phyloP scores from a whole-genome alignment of 1,140 invertebrate species.

The Trigoniulus corallinus region DNA sequence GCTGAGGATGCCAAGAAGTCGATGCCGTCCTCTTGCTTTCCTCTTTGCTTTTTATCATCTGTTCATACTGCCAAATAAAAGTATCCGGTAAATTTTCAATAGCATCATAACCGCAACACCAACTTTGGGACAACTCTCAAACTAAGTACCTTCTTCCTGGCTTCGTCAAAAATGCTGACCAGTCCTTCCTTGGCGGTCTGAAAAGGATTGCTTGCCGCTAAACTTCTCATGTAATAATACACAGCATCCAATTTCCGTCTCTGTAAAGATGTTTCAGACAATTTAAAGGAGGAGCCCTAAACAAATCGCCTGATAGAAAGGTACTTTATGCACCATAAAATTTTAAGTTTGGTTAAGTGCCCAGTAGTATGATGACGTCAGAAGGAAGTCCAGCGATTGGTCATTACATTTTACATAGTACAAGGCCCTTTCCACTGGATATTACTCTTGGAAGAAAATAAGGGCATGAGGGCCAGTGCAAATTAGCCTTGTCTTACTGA shows the following conservation, averaged over 20 bases:
- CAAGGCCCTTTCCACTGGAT: background rate
- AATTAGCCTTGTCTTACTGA: no score
- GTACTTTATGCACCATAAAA: no score
- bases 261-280: no score
- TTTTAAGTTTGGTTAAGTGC: no score
- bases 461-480: no score
- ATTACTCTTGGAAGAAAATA: background rate
- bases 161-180: constrained; percentile 78
- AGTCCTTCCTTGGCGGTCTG: constrained; percentile 74
- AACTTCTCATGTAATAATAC: constrained; percentile 88
- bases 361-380: background rate
- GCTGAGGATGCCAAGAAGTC: background rate
- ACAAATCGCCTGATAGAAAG: no score
- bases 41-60: background rate
- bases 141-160: constrained; percentile 77
- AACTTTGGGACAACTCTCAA: no score
- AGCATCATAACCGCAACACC: no score
- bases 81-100: no score
- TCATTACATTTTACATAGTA: background rate
- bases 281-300: no score
- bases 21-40: background rate
- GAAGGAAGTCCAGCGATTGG: background rate
- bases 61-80: background rate
- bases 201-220: constrained; percentile 85
- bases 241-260: constrained; percentile 88